These are phyloP conservation scores for Thecophora atra DNA, from an alignment of 2,888 invertebrate species.

Conservation along the genomic window DNA sequence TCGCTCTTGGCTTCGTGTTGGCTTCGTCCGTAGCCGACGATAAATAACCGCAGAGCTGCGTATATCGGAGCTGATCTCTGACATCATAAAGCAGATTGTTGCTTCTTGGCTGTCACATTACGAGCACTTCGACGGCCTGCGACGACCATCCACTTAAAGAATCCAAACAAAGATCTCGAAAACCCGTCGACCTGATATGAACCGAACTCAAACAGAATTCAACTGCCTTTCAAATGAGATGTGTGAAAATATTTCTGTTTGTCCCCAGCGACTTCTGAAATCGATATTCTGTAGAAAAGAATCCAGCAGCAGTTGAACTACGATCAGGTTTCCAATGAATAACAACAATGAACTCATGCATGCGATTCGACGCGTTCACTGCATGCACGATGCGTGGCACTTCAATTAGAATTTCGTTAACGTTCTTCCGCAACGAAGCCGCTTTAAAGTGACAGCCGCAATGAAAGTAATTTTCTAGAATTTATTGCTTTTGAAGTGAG, in stretches of 20 bases:
- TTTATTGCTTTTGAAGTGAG: conserved; percentile 1
- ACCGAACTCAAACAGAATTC: conserved; percentile 6
- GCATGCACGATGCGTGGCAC: conserved; percentile 31
- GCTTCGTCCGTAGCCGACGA: neutral
- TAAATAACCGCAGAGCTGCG: conserved; percentile 2
- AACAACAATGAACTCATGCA: conserved; percentile 6
- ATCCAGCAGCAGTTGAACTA: neutral
- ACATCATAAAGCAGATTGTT: conserved; percentile 21
- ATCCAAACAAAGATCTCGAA: neutral
- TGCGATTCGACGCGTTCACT: conserved; percentile 14
- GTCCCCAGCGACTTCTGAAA: neutral
- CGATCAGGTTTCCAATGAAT: neutral
- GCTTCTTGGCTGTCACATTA: neutral
- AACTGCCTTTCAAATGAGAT: neutral
- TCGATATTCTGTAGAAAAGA: neutral
- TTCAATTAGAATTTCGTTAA: conserved; percentile 41
- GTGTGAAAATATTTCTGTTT: conserved; percentile 26
- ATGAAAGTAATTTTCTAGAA: conserved; percentile 1
- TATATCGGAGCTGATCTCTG: conserved; percentile 25
- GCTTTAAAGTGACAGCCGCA: neutral
- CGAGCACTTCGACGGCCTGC: neutral
- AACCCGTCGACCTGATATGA: conserved; percentile 3
- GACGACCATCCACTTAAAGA: neutral
- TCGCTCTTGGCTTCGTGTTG: too few relatives aligned
- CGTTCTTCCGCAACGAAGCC: conserved; percentile 5